A percentile compares a stretch with the other conserved stretches of the same genome.
Conservation (phyloP, 2,113 vertebrate genomes). For the Potamarius usumacintae region DNA sequence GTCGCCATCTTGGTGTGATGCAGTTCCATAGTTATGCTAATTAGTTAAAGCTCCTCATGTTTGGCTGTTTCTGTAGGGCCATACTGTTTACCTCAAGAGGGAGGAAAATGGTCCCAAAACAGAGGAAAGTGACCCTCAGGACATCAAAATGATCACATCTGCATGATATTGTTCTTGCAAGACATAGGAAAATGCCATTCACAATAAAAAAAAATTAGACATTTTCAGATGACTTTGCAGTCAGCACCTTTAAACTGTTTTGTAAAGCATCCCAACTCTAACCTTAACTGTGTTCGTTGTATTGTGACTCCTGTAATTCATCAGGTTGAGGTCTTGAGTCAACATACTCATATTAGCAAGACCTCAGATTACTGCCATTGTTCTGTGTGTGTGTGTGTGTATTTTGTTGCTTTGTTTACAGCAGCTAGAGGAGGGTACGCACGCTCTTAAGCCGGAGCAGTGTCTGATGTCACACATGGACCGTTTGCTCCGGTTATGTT, state of each 20-base stretch:
- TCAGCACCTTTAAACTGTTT: background rate
- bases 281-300: background rate
- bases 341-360: constrained; percentile 23
- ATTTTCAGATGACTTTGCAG: too few relatives aligned
- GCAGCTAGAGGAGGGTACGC: background rate
- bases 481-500: constrained; percentile 23
- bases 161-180: too few relatives aligned
- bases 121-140: too few relatives aligned
- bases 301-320: background rate
- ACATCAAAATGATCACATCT: too few relatives aligned
- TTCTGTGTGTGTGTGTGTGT: background rate
- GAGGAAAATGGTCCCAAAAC: too few relatives aligned
- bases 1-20: too few relatives aligned
- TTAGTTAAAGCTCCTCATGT: too few relatives aligned
- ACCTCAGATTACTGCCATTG: background rate
- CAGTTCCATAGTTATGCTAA: too few relatives aligned
- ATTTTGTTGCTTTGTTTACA: constrained; percentile 35
- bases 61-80: too few relatives aligned
- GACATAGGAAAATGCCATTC: too few relatives aligned
- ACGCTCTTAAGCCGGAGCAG: background rate
- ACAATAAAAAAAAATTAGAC: too few relatives aligned
- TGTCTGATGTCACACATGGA: constrained; percentile 35
- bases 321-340: background rate
- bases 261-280: background rate
- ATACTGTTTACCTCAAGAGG: too few relatives aligned